These are phyloP conservation scores for Altica lythri DNA, from an alignment of 2,888 invertebrate species.

Conservation along the genomic window DNA sequence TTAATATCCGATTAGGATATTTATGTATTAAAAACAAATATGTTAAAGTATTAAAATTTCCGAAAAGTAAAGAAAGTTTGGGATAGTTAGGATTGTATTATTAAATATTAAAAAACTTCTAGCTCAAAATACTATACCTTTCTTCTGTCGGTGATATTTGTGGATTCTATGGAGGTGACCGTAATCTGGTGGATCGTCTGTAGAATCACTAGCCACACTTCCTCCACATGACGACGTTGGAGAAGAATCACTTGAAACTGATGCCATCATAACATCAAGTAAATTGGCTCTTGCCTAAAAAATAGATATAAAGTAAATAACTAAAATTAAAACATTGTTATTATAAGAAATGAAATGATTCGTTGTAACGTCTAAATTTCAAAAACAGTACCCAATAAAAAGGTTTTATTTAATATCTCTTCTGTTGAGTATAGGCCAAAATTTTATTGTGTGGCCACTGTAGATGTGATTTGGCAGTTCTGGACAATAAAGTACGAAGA, in stretches of 20 bases:
- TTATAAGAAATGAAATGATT: not conserved
- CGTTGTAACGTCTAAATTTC: not conserved
- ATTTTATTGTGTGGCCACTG: no score
- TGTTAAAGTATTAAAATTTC: no score
- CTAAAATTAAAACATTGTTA: not conserved
- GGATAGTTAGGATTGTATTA: not conserved
- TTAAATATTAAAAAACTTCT: no score
- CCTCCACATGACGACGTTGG: conserved; percentile 70
- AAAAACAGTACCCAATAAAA: no score
- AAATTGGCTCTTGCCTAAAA: conserved; percentile 74
- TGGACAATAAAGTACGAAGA: no score
- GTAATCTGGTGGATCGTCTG: conserved; percentile 67
- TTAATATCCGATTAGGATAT: no score
- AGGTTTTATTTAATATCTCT: no score
- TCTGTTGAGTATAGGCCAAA: no score
- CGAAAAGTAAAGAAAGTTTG: no score
- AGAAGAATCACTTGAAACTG: conserved; percentile 69
- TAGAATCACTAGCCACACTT: conserved; percentile 65
- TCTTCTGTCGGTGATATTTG: conserved; percentile 74
- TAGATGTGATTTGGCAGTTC: no score
- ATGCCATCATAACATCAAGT: conserved; percentile 75
- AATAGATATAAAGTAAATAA: not conserved
- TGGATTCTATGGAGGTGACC: conserved; percentile 71
- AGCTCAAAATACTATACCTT: conserved; percentile 63
- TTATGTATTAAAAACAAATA: no score